Evolutionary conservation across 2,888 invertebrate genomes (phyloP).

Genomic region (Chaitophorus viminalis): DNA sequence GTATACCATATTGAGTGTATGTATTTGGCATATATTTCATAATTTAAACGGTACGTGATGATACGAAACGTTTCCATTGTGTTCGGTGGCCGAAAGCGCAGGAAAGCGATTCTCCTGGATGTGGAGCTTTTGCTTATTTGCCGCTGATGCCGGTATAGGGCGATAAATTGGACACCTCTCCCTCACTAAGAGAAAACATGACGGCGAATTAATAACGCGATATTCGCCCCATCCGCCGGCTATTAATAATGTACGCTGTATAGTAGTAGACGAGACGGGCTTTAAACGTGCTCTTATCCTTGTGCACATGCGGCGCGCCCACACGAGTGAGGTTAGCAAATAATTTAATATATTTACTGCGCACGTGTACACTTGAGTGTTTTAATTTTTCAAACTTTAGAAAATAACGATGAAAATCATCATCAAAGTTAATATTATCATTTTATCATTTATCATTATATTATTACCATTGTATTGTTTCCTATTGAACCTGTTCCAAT

Average conservation of each 20-base stretch:
- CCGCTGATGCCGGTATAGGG: background rate
- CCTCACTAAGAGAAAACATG: background rate
- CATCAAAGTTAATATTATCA: background rate
- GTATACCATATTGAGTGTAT: no score
- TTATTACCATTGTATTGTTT: background rate
- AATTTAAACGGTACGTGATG: background rate
- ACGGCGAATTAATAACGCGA: constrained; percentile 33
- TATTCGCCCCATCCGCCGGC: background rate
- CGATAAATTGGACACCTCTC: background rate
- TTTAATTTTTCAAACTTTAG: background rate
- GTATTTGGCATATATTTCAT: no score
- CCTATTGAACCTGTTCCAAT: background rate
- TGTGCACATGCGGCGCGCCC: background rate
- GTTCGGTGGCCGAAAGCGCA: background rate
- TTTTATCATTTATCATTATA: background rate
- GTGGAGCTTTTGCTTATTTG: background rate
- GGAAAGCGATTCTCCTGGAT: background rate
- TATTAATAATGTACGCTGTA: constrained; percentile 30
- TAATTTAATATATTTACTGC: background rate
- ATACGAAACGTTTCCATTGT: background rate
- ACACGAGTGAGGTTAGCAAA: background rate
- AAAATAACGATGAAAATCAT: background rate
- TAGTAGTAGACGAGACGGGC: background rate
- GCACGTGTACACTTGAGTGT: background rate
- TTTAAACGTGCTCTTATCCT: background rate